These are phyloP conservation scores for Cyanistes caeruleus DNA, from an alignment of 2,113 vertebrate species.

Conservation along the genomic window DNA sequence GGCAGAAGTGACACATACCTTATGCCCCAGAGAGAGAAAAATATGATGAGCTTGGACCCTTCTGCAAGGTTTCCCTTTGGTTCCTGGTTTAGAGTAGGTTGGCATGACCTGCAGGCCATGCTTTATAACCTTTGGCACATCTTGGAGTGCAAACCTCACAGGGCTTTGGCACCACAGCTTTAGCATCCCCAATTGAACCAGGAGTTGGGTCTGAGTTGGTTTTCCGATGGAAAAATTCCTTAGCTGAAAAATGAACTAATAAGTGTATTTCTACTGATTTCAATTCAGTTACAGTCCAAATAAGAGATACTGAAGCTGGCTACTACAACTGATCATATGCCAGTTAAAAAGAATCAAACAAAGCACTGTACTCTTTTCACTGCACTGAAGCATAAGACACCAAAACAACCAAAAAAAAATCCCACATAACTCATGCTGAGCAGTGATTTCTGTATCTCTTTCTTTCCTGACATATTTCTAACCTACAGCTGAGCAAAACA, in stretches of 20 bases:
- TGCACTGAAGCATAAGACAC: not conserved
- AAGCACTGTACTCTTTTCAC: not conserved
- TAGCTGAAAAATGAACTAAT: not conserved
- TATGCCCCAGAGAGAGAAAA: not conserved
- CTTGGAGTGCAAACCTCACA: not conserved
- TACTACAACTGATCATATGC: not conserved
- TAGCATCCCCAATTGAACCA: rapidly evolving
- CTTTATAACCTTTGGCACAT: not conserved
- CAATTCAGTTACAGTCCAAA: not conserved
- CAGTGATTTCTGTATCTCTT: not conserved
- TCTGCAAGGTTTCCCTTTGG: not conserved
- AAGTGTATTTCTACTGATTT: not conserved
- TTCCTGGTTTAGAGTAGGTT: not conserved
- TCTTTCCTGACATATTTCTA: not conserved
- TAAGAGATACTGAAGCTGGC: not conserved
- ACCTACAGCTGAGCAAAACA: rapidly evolving
- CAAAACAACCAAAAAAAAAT: not conserved
- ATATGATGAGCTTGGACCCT: not conserved
- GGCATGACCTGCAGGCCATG: rapidly evolving
- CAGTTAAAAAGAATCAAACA: not conserved
- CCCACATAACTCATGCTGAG: not conserved
- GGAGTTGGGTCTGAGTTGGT: not conserved
- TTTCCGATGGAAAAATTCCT: not conserved
- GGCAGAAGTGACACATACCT: not conserved
- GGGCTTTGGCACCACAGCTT: not conserved